These are phyloP conservation scores for Monochamus saltuarius DNA, from an alignment of 1,140 invertebrate genomes.

Conservation along the genomic window DNA sequence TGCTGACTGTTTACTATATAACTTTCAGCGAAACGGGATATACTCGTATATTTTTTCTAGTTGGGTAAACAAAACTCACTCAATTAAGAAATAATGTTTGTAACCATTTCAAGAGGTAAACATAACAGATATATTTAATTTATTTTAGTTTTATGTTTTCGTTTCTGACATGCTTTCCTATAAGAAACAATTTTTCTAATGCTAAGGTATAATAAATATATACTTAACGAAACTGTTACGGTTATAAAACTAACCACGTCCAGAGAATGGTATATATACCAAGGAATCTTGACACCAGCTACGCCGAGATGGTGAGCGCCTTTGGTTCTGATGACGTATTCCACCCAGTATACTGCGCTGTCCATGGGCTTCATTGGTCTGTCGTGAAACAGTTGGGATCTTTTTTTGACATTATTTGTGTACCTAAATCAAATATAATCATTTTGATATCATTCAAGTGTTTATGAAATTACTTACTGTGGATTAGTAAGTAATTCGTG, in stretches of 20 bases:
- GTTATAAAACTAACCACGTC: slow-evolving; percentile 37
- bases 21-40: too few species aligned
- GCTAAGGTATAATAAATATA: too few species aligned
- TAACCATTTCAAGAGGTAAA: too few species aligned
- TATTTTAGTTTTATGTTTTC: too few species aligned
- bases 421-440: slow-evolving; percentile 14
- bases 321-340: slow-evolving; percentile 66
- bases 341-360: slow-evolving; percentile 66
- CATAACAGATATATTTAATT: too few species aligned
- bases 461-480: not conserved
- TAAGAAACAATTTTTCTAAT: too few species aligned
- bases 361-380: slow-evolving; percentile 41
- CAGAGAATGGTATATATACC: slow-evolving; percentile 53
- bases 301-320: slow-evolving; percentile 63
- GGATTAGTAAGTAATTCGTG: not conserved
- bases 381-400: slow-evolving; percentile 23
- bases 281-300: slow-evolving; percentile 58
- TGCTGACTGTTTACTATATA: too few species aligned
- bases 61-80: too few species aligned
- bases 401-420: slow-evolving; percentile 15
- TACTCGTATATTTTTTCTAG: too few species aligned
- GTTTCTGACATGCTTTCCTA: too few species aligned
- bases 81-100: too few species aligned
- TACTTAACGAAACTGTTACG: too few species aligned
- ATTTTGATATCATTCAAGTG: not conserved